Evolutionary conservation across 2,888 invertebrate species (phyloP).

Genomic region (Tipula confusa): DNA sequence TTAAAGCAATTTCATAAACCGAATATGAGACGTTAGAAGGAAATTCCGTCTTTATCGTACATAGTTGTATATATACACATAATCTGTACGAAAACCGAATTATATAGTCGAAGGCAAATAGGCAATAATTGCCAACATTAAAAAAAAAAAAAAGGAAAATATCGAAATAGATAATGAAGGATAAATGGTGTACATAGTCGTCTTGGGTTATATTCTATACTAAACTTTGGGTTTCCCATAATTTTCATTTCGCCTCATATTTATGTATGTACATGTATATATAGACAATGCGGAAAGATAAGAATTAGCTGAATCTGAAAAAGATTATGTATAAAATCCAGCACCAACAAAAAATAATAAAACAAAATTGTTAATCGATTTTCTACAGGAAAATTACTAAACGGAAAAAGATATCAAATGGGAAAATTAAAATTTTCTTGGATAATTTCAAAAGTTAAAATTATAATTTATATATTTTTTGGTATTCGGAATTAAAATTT

Average conservation of each 20-base stretch:
- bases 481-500: background rate
- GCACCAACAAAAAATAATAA: background rate
- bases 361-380: background rate
- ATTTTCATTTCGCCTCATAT: background rate
- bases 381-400: background rate
- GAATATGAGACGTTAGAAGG: background rate
- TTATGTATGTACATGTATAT: background rate
- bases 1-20: background rate
- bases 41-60: background rate
- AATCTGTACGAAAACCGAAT: background rate
- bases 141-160: background rate
- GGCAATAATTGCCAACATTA: background rate
- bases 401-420: background rate
- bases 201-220: background rate
- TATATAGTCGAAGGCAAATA: background rate
- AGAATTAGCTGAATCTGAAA: constrained; percentile 20
- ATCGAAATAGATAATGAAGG: background rate
- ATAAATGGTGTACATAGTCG: background rate
- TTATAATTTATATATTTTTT: background rate
- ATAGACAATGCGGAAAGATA: background rate
- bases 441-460: background rate
- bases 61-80: background rate
- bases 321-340: background rate
- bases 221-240: background rate
- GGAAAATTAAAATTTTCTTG: background rate